Conservation (phyloP, 2,113 vertebrate genomes). For the Chionis minor region DNA sequence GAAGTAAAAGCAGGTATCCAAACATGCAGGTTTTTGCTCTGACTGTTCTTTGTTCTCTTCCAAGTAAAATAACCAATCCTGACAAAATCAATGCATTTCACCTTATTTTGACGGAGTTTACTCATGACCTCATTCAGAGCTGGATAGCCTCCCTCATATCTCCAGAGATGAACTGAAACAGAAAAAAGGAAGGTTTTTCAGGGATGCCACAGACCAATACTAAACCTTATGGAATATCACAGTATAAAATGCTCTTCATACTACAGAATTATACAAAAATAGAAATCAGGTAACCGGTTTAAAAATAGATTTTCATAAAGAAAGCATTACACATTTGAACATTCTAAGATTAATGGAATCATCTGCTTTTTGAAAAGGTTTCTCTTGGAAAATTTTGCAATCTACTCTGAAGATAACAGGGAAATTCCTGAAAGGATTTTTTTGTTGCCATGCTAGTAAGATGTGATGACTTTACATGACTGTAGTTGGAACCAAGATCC, state of each 20-base stretch:
- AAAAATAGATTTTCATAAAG: neutral
- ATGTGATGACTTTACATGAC: neutral
- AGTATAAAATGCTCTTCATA: neutral
- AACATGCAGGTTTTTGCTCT: neutral
- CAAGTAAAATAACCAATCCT: neutral
- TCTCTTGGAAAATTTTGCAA: neutral
- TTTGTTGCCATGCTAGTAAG: neutral
- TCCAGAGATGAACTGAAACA: conserved; percentile 95
- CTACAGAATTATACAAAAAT: neutral
- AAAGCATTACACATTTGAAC: neutral
- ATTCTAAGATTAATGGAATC: neutral
- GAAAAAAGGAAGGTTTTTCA: conserved; percentile 34
- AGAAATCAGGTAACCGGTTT: neutral
- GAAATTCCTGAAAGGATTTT: neutral
- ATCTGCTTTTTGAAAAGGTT: neutral
- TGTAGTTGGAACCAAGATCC: neutral
- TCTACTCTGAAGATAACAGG: neutral
- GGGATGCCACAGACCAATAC: neutral
- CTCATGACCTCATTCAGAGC: conserved; percentile 98
- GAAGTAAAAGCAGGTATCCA: neutral
- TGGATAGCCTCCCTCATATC: conserved; percentile 97
- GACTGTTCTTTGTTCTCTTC: neutral
- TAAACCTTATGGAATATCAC: neutral
- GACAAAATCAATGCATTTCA: conserved; percentile 54
- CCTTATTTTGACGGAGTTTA: conserved; percentile 94